These are phyloP conservation scores for Caenorhabditis sulstoni DNA, from an alignment of 2,888 invertebrate genomes.

Conservation along the genomic window DNA sequence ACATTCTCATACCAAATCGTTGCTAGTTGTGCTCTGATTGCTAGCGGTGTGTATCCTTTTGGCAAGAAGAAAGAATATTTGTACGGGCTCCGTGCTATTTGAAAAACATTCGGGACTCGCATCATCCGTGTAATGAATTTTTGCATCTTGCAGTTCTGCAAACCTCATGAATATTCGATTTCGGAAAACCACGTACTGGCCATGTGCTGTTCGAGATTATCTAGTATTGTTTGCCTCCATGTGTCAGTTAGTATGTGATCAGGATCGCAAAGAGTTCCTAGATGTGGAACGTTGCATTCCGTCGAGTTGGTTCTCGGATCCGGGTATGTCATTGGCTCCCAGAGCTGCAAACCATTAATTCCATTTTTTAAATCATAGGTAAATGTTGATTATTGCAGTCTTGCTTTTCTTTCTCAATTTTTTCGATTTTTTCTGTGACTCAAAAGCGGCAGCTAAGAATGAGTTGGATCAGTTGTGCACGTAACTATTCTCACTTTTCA, in stretches of 20 bases:
- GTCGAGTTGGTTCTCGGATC: conserved; percentile 76
- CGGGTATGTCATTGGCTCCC: conserved; percentile 76
- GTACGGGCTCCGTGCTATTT: conserved; percentile 70
- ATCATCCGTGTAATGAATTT: conserved; percentile 75
- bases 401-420: too few species aligned
- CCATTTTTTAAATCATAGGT: too few species aligned
- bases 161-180: conserved; percentile 4
- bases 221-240: conserved; percentile 76
- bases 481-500: conserved; percentile 4
- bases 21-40: conserved; percentile 75
- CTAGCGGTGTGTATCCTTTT: conserved; percentile 75
- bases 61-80: conserved; percentile 78
- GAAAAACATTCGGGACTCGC: conserved; percentile 74
- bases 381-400: too few species aligned
- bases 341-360: conserved; percentile 65
- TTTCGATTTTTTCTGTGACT: too few species aligned
- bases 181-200: conserved; percentile 65
- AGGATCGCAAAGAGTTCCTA: conserved; percentile 79
- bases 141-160: conserved; percentile 68
- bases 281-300: conserved; percentile 65
- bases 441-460: too few species aligned
- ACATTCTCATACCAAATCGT: conserved; percentile 70
- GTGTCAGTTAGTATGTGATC: conserved; percentile 80
- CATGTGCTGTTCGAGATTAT: conserved; percentile 73
- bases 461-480: too few species aligned